Percentiles rank a stretch among this genome's conserved stretches.
Evolutionary conservation across 2,113 vertebrate genomes (phyloP).

Genomic region (Gila orcuttii): DNA sequence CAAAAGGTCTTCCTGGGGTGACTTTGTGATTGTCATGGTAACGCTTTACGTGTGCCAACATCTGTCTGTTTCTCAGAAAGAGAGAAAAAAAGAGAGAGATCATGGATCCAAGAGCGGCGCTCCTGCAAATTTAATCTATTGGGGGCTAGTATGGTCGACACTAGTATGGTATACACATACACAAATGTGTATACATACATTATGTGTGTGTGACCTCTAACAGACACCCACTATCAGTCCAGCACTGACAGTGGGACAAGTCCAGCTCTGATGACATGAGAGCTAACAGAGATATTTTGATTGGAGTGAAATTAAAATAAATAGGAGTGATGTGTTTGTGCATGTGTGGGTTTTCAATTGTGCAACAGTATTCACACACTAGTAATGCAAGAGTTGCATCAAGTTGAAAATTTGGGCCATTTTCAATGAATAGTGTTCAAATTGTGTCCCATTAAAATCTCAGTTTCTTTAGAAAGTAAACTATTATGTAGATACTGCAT

Average conservation of each 20-base stretch:
- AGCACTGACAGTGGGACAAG: background rate
- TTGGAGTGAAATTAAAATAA: slow-evolving; percentile 33
- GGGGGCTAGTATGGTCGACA: background rate
- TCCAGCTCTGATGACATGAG: slow-evolving; percentile 48
- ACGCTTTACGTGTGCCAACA: slow-evolving; percentile 23
- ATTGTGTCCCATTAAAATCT: background rate
- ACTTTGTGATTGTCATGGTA: background rate
- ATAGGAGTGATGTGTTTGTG: slow-evolving; percentile 18
- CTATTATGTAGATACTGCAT: background rate
- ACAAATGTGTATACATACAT: background rate
- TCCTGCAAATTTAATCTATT: background rate
- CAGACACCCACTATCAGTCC: background rate
- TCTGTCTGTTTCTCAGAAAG: slow-evolving; percentile 33
- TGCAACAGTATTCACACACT: background rate
- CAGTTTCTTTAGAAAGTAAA: background rate
- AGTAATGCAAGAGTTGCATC: background rate
- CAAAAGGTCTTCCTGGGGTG: background rate
- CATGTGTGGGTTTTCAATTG: slow-evolving; percentile 20
- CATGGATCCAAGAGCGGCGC: background rate
- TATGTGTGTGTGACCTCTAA: background rate
- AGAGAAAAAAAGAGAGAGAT: background rate
- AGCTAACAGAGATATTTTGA: slow-evolving; percentile 51
- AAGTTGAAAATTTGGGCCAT: background rate
- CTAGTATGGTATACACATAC: background rate
- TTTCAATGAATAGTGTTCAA: background rate